These are phyloP conservation scores for Aporophyla nigra DNA, from an alignment of 2,888 invertebrate species.

Conservation along the genomic window DNA sequence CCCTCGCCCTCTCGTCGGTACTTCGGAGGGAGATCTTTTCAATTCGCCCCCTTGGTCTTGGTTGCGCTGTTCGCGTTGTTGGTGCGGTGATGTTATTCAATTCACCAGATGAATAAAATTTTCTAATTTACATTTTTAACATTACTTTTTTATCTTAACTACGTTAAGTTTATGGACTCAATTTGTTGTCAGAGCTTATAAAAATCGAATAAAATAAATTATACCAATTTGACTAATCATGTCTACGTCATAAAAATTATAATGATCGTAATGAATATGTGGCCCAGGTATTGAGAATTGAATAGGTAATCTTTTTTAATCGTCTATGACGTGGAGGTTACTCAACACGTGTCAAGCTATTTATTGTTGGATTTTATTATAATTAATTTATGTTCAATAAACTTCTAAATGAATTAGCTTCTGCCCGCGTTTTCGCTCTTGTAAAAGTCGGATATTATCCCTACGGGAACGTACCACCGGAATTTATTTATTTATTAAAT, in stretches of 20 bases:
- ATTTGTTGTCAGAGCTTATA: conserved; percentile 27
- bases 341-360: conserved; percentile 1
- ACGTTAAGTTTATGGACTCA: conserved; percentile 20
- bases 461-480: no score
- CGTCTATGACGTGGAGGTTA: conserved; percentile 19
- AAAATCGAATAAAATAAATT: conserved; percentile 36
- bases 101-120: conserved; percentile 72
- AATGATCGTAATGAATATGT: conserved; percentile 54
- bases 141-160: conserved; percentile 16
- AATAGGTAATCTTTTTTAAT: conserved; percentile 47
- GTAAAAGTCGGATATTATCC: no score
- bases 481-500: no score
- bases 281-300: conserved; percentile 47
- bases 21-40: conserved; percentile 76
- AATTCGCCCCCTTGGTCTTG: conserved; percentile 76
- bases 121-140: conserved; percentile 73
- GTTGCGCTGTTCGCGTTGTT: conserved; percentile 69
- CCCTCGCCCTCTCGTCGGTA: conserved; percentile 71
- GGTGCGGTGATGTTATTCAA: conserved; percentile 80
- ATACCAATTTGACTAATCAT: conserved; percentile 28
- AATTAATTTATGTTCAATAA: not conserved
- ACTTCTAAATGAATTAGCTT: not conserved
- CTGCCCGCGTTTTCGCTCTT: no score
- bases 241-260: conserved; percentile 43
- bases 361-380: conserved; percentile 1